Evolutionary conservation across 2,797 vertebrate species (phyloP).

Genomic region (Sebastes alutus): DNA sequence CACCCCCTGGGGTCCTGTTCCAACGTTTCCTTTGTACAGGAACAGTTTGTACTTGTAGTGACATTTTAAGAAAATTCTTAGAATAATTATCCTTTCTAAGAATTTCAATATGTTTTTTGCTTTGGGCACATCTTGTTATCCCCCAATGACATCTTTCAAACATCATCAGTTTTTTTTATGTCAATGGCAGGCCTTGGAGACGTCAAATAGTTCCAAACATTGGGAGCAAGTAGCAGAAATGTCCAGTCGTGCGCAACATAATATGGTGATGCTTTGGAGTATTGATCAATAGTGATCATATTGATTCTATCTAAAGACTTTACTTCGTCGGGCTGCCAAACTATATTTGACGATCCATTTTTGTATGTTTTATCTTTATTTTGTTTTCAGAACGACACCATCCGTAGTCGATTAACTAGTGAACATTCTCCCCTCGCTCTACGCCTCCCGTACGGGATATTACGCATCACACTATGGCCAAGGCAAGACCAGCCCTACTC

Average conservation of each 20-base stretch:
- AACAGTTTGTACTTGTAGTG: not conserved
- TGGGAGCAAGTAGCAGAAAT: not conserved
- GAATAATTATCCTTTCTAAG: not conserved
- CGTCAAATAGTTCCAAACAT: not conserved
- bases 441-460: too few species aligned
- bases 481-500: not conserved
- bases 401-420: too few species aligned
- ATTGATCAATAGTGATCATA: not conserved
- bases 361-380: accelerated
- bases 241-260: too few species aligned
- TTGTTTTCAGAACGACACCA: too few species aligned
- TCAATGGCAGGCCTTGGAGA: accelerated
- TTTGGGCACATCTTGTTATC: not conserved
- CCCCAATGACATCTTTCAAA: not conserved
- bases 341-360: too few species aligned
- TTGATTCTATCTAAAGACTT: not conserved
- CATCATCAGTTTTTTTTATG: not conserved
- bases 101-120: not conserved
- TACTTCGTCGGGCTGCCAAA: too few species aligned
- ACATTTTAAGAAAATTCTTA: conserved; percentile 5
- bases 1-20: not conserved
- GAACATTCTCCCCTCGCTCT: too few species aligned
- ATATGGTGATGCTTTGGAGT: not conserved
- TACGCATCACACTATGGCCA: not conserved
- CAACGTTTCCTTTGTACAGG: not conserved